These are phyloP conservation scores for Peromyscus leucopus DNA, from an alignment of 2,113 vertebrate species.

Conservation along the genomic window DNA sequence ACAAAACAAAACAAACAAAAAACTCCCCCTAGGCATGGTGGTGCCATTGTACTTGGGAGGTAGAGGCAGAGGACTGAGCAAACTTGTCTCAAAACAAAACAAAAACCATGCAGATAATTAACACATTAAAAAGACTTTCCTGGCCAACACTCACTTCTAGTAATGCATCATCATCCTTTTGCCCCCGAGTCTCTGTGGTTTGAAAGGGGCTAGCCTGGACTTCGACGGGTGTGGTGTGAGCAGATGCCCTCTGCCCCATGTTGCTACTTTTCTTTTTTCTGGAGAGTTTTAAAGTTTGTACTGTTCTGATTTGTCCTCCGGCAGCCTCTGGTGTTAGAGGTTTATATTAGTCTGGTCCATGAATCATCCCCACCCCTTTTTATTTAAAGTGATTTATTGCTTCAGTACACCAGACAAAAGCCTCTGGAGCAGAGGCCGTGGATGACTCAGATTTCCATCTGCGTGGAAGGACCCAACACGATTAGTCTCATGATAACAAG, in stretches of 20 bases:
- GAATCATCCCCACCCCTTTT: neutral
- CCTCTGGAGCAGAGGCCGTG: neutral
- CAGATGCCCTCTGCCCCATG: neutral
- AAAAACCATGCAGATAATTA: neutral
- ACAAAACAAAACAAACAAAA: too few relatives aligned
- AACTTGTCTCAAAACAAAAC: neutral
- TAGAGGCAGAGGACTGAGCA: neutral
- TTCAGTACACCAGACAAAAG: neutral
- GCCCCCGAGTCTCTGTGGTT: too few relatives aligned
- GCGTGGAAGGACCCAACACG: neutral
- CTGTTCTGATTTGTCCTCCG: neutral
- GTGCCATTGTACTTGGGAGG: neutral
- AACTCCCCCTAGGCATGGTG: neutral
- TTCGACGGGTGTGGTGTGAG: neutral
- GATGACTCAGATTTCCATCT: neutral
- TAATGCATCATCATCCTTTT: neutral
- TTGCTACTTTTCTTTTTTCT: neutral
- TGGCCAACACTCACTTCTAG: neutral
- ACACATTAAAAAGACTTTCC: neutral
- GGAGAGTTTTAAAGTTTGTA: neutral
- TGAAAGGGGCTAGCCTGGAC: neutral
- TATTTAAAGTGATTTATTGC: neutral
- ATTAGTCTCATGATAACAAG: neutral
- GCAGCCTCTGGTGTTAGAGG: neutral
- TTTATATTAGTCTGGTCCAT: neutral